Percentiles rank a stretch among this genome's conserved stretches.
Evolutionary conservation across 2,888 invertebrate species (phyloP).

Genomic region (Hofmannophila pseudospretella): DNA sequence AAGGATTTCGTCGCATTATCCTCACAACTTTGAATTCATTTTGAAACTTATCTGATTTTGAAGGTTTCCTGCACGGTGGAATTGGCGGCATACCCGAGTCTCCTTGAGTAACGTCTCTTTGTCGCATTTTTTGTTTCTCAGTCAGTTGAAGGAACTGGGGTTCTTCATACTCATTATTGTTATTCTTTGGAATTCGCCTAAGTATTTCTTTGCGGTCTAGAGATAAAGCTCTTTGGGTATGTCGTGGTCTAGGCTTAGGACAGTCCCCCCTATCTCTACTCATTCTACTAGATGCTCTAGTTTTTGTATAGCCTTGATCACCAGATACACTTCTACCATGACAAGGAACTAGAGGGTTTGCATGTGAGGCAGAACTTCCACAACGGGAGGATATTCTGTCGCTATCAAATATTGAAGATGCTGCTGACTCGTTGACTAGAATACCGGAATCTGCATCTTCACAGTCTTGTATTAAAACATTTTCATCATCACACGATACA

Average conservation of each 20-base stretch:
- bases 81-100: conserved; percentile 71
- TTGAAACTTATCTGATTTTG: conserved; percentile 45
- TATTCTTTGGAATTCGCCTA: conserved; percentile 63
- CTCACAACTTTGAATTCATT: conserved; percentile 73
- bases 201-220: conserved; percentile 76
- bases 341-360: conserved; percentile 49
- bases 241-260: conserved; percentile 49
- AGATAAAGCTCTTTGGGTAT: conserved; percentile 73
- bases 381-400: conserved; percentile 73
- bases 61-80: conserved; percentile 62
- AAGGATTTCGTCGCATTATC: conserved; percentile 73
- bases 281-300: conserved; percentile 56
- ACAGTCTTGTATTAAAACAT: conserved; percentile 76
- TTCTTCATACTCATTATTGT: conserved; percentile 54
- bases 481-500: conserved; percentile 72
- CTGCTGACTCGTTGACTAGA: conserved; percentile 84
- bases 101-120: conserved; percentile 53
- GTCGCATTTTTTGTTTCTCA: conserved; percentile 71
- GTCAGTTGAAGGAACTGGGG: conserved; percentile 67
- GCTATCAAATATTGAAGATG: conserved; percentile 80
- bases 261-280: conserved; percentile 59
- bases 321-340: conserved; percentile 72
- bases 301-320: conserved; percentile 61
- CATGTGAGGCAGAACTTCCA: conserved; percentile 72
- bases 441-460: conserved; percentile 88